Percentiles rank a stretch among this genome's conserved stretches.
Conservation (phyloP, 2,888 invertebrate species). For the Yponomeuta evonymella region DNA sequence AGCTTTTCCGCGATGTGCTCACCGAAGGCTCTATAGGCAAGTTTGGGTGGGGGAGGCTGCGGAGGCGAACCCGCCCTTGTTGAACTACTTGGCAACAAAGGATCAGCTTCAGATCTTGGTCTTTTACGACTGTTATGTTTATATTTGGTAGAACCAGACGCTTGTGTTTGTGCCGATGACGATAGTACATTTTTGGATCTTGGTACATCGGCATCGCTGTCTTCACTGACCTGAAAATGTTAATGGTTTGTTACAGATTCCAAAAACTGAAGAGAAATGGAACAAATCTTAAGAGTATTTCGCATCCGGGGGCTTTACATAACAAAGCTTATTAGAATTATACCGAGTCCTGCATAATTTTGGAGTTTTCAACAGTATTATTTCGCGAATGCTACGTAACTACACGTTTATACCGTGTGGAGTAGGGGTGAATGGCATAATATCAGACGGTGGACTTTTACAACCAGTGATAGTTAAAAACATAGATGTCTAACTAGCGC, state of each 20-base stretch:
- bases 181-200: background rate
- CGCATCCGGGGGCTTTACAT: background rate
- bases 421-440: too few relatives aligned
- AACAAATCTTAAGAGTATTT: background rate
- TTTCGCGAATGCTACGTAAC: too few relatives aligned
- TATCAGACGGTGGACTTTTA: too few relatives aligned
- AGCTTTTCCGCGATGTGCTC: conserved; percentile 22
- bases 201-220: background rate
- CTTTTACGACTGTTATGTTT: background rate
- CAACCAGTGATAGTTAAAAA: too few relatives aligned
- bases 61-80: background rate
- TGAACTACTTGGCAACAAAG: background rate
- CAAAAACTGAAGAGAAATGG: background rate
- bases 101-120: background rate
- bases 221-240: background rate
- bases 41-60: conserved; percentile 16
- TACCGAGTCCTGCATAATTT: too few relatives aligned
- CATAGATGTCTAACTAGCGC: too few relatives aligned
- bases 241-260: background rate
- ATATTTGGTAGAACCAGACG: too few relatives aligned
- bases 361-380: too few relatives aligned
- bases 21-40: conserved; percentile 9
- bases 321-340: too few relatives aligned
- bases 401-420: too few relatives aligned
- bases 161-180: background rate